Evolutionary conservation across 1,140 invertebrate genomes (phyloP), one percentile per base, ranked within the genome.

Genomic region (Caerostris extrusa): DNA sequence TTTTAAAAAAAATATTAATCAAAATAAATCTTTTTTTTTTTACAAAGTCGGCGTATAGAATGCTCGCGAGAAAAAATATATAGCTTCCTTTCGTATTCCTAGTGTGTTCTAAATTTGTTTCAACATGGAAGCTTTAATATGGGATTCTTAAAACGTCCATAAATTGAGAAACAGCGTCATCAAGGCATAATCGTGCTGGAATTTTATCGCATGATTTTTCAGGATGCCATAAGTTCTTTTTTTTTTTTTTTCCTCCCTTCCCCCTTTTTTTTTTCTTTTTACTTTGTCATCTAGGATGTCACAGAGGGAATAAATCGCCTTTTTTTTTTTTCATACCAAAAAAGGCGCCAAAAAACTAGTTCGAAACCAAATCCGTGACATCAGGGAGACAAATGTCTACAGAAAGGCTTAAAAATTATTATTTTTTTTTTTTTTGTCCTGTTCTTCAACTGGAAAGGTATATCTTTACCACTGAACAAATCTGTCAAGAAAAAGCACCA

Each of bases 191-290:
- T 34, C 90, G 77, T 91, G 90, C 34, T 58, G 90, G 90, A 91
- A 91, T 91, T 91, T 91, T 82, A 91, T 91, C 90, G 60, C 61
- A 90, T 71, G 88, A 56, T 85, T 85, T 85, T 85, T 85, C 83
- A 85, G 57, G 56, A 85, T 58, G 55, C 34, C 19, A 6, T 55
- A 34, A 17, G 12, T 10, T 89, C 50, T 89, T 69, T 87, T 87
- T 55, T 4, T 82, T 85, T 57, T 85, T 85, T 67, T n/a, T n/a
- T n/a, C n/a, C n/a, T 55, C 19, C 7, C 19, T 87, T 5, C 56
- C 50, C 17, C 56, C 17, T 83, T 53, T 14, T 83, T 55, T 61
- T 87, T 87, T 17, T 7, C 55, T 19, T 34, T 34, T 34, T 34
- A 34, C 34, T 34, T 34, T 34, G 34, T 53, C 88, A 67, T 57